These are phyloP conservation scores for Lepus europaeus DNA, from an alignment of 2,113 vertebrate species.

Conservation along the genomic window DNA sequence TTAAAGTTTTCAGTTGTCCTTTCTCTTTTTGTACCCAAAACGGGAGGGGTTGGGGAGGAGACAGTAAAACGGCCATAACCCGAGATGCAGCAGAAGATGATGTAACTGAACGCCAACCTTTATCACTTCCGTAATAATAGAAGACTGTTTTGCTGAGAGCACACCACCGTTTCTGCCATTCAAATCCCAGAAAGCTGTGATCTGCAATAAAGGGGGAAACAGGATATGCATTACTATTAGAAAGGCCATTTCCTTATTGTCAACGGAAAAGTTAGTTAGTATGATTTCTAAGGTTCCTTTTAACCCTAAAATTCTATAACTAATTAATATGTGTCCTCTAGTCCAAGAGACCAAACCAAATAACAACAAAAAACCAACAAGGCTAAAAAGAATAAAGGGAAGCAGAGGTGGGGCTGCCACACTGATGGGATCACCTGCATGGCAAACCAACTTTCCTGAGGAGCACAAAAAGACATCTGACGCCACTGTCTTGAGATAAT, in stretches of 20 bases:
- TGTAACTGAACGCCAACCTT: slow-evolving; percentile 88
- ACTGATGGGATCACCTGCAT: background rate
- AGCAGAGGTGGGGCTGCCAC: background rate
- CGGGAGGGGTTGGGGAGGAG: too few relatives aligned
- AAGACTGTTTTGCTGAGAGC: slow-evolving; percentile 93
- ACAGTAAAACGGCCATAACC: background rate
- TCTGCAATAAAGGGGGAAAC: slow-evolving; percentile 87
- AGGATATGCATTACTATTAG: background rate
- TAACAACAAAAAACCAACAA: background rate
- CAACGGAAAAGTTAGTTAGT: background rate
- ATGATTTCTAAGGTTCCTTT: background rate
- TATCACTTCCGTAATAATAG: slow-evolving; percentile 98
- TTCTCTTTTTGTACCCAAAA: background rate
- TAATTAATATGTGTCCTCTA: background rate
- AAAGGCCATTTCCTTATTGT: background rate
- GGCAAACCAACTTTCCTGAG: background rate
- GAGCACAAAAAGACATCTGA: background rate
- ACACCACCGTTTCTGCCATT: slow-evolving; percentile 99
- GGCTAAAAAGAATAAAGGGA: background rate
- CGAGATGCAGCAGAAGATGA: background rate
- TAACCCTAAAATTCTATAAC: slow-evolving; percentile 21
- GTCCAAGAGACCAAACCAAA: background rate
- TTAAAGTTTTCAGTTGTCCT: slow-evolving; percentile 15
- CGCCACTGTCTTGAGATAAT: background rate
- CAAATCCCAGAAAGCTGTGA: slow-evolving; percentile 97